A percentile compares a stretch with the other conserved stretches of the same genome.
These are phyloP conservation scores for Erpornis zantholeuca DNA, from an alignment of 2,113 vertebrate genomes.

Conservation along the genomic window DNA sequence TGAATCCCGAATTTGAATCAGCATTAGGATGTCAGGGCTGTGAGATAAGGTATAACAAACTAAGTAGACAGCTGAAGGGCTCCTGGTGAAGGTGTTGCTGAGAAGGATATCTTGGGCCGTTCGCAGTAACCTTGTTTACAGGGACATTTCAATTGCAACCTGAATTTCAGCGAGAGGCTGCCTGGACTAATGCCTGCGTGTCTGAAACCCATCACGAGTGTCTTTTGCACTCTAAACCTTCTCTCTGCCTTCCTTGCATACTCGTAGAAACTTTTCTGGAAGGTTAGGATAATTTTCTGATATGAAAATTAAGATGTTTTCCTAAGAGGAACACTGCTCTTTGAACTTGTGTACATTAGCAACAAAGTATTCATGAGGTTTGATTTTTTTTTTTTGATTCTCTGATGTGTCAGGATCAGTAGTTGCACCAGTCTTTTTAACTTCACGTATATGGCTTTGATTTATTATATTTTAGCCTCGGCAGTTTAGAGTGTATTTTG, in stretches of 20 bases:
- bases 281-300: constrained; percentile 28
- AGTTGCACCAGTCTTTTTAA: constrained; percentile 7
- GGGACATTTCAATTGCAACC: constrained; percentile 54
- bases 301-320: constrained; percentile 42
- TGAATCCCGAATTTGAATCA: constrained; percentile 73
- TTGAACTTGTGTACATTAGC: background rate
- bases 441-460: background rate
- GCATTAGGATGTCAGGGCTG: constrained; percentile 53
- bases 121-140: constrained; percentile 64
- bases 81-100: constrained; percentile 26
- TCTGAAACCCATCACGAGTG: constrained; percentile 19
- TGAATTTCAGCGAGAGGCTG: constrained; percentile 61
- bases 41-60: constrained; percentile 61
- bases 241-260: background rate
- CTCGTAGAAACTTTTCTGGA: constrained; percentile 43
- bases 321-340: constrained; percentile 22
- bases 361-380: constrained; percentile 33
- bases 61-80: constrained; percentile 47
- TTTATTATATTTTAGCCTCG: constrained; percentile 22
- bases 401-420: constrained; percentile 30
- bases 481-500: background rate
- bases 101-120: constrained; percentile 38
- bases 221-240: constrained; percentile 29
- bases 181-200: constrained; percentile 28
- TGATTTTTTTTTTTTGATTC: constrained; percentile 13